Conservation (phyloP, 2,797 vertebrate genomes). For the Sebastes minor region DNA sequence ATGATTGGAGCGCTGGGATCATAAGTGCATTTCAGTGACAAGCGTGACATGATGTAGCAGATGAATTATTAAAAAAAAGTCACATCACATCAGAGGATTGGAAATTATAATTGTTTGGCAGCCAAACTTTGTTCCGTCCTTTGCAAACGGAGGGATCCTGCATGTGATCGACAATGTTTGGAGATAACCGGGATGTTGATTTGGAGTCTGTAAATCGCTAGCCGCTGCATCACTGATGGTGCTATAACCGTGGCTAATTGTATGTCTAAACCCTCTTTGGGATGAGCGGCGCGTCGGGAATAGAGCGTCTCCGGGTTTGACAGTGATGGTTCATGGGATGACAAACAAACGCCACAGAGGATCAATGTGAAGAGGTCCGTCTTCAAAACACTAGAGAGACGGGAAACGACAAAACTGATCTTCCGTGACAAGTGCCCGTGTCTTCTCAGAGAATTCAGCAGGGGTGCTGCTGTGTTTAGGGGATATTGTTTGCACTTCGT, state of each 20-base stretch:
- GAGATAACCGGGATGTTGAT: slow-evolving; percentile 35
- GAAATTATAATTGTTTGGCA: slow-evolving; percentile 36
- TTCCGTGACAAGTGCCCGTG: slow-evolving; percentile 64
- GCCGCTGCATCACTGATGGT: slow-evolving; percentile 16
- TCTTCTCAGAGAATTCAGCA: slow-evolving; percentile 65
- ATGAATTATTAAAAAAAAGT: slow-evolving; percentile 61
- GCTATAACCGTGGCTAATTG: slow-evolving; percentile 74
- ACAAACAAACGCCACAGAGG: slow-evolving; percentile 80
- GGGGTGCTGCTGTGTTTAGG: slow-evolving; percentile 46
- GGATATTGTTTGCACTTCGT: slow-evolving; percentile 45
- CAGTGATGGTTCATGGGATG: slow-evolving; percentile 75
- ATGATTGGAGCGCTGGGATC: slow-evolving; percentile 50
- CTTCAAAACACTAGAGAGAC: slow-evolving; percentile 61
- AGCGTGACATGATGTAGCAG: slow-evolving; percentile 59
- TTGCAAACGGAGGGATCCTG: not conserved
- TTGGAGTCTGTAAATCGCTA: slow-evolving; percentile 10
- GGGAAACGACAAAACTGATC: slow-evolving; percentile 58
- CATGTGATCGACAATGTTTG: slow-evolving; percentile 4
- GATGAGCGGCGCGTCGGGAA: slow-evolving; percentile 65
- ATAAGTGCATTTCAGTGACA: slow-evolving; percentile 54
- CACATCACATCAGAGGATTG: slow-evolving; percentile 55
- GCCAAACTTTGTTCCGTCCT: slow-evolving; percentile 44
- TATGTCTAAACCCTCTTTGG: slow-evolving; percentile 70
- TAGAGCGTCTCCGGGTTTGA: slow-evolving; percentile 62
- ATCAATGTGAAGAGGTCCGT: slow-evolving; percentile 75